Conservation (phyloP, 2,797 vertebrate genomes). For the Phoxinus dragarum region DNA sequence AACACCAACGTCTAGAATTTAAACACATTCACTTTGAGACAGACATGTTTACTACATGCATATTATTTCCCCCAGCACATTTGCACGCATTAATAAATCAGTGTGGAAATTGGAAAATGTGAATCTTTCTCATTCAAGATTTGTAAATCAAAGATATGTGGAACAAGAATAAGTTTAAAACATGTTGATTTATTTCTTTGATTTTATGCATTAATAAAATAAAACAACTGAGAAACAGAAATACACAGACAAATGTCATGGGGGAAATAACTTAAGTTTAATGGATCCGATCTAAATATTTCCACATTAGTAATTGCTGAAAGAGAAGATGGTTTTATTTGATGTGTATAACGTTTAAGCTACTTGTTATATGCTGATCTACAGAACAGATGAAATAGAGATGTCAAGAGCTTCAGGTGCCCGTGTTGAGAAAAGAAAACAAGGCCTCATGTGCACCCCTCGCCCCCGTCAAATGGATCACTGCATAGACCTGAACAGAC, state of each 20-base stretch:
- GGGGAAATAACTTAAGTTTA: background rate
- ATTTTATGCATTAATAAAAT: background rate
- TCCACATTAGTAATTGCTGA: background rate
- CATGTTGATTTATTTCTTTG: background rate
- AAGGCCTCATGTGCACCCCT: slow-evolving; percentile 20
- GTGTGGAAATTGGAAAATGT: background rate
- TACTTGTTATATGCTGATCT: background rate
- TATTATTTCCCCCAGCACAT: slow-evolving; percentile 2
- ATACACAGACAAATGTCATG: slow-evolving; percentile 1
- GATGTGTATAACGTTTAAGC: background rate
- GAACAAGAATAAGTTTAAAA: background rate
- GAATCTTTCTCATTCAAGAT: background rate
- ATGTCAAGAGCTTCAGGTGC: background rate
- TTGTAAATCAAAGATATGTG: background rate
- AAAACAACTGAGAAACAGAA: background rate
- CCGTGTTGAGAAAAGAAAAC: slow-evolving; percentile 30
- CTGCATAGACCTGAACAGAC: slow-evolving; percentile 5
- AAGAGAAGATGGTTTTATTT: background rate
- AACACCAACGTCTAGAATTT: background rate
- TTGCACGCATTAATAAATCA: background rate
- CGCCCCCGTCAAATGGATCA: background rate
- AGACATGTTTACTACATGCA: background rate
- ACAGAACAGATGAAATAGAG: background rate
- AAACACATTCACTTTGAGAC: background rate
- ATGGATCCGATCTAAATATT: background rate